phyloP scores from a whole-genome alignment of 2,113 vertebrate genomes.

The Corythornis vintsioides region DNA sequence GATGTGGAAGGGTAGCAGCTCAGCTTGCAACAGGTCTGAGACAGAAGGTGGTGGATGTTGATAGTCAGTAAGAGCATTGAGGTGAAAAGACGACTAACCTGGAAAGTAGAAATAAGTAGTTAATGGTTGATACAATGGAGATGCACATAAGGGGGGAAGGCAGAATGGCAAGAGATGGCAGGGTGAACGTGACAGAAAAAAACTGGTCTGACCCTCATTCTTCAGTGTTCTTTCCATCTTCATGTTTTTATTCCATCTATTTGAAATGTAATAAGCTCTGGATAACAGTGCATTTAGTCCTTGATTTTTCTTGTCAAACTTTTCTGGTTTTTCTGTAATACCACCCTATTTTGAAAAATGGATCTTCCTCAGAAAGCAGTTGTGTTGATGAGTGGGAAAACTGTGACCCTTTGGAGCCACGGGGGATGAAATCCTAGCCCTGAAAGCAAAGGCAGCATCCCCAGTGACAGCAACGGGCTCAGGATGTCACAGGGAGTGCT shows the following conservation, averaged over 20 bases:
- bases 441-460: conserved; percentile 10
- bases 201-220: not conserved
- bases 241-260: not conserved
- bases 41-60: not conserved
- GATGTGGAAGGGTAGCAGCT: not conserved
- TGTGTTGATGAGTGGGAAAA: conserved; percentile 19
- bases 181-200: not conserved
- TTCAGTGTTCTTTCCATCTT: not conserved
- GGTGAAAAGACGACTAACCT: not conserved
- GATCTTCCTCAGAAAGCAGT: not conserved
- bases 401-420: not conserved
- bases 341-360: not conserved
- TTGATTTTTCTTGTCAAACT: not conserved
- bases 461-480: not conserved
- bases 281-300: not conserved
- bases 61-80: not conserved
- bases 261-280: not conserved
- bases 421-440: not conserved
- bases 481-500: not conserved
- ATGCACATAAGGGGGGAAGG: not conserved
- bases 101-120: not conserved
- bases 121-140: not conserved
- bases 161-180: not conserved
- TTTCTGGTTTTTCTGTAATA: not conserved
- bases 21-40: not conserved